Conservation (phyloP, 2,888 invertebrate species). For the Lithodes maja region DNA sequence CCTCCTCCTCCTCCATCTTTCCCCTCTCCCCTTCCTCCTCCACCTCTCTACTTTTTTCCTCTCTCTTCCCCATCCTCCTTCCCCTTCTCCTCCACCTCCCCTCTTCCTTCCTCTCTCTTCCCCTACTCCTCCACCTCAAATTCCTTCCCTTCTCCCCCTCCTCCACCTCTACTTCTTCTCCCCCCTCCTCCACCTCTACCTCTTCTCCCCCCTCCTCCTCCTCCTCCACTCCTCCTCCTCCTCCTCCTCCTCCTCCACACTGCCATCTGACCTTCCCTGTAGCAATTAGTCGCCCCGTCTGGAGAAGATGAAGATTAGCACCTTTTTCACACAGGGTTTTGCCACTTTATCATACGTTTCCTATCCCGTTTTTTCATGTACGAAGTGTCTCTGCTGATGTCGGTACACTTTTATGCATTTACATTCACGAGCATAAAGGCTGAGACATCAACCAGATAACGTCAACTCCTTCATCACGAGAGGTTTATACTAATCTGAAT, state of each 20-base stretch:
- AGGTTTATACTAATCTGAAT: no score
- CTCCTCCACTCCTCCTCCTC: not conserved
- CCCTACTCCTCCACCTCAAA: not conserved
- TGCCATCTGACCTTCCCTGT: not conserved
- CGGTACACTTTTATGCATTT: no score
- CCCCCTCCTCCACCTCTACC: not conserved
- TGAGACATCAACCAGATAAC: no score
- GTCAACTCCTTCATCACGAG: no score
- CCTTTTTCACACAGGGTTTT: not conserved
- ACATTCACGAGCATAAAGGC: no score
- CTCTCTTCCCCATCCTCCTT: not conserved
- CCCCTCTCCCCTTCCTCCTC: no score
- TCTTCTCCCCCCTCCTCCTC: not conserved
- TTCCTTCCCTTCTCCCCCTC: not conserved
- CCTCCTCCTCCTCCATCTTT: no score
- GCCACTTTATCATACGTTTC: not conserved
- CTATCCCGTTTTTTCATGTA: no score
- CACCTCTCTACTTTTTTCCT: no score
- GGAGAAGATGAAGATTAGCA: not conserved
- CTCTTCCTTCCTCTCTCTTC: not conserved
- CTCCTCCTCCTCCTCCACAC: no score
- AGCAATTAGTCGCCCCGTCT: slow-evolving; percentile 1
- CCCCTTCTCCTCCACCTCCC: not conserved
- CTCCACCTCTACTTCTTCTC: not conserved
- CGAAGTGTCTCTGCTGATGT: no score